Percentiles rank a stretch among this genome's conserved stretches.
phyloP scores from a whole-genome alignment of 1,140 invertebrate species.

The Stratiolaelaps scimitus region DNA sequence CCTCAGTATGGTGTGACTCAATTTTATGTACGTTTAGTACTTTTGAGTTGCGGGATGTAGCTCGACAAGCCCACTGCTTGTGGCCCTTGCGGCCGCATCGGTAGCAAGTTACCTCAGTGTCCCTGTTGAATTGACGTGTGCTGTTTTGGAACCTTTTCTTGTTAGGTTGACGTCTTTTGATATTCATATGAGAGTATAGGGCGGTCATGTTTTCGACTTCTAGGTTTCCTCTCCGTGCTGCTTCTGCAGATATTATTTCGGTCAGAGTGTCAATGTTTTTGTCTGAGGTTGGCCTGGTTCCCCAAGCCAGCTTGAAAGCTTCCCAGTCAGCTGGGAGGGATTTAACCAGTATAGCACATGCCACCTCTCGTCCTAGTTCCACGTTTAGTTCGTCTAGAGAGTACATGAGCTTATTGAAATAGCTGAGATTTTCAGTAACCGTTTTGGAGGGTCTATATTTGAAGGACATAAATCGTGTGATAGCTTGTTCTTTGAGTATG shows the following conservation, averaged over 20 bases:
- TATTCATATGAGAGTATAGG: too few relatives aligned
- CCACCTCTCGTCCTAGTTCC: background rate
- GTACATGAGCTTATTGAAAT: too few relatives aligned
- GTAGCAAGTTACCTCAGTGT: too few relatives aligned
- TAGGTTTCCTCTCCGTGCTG: too few relatives aligned
- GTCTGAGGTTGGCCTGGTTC: background rate
- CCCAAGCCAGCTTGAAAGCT: background rate
- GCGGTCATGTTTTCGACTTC: too few relatives aligned
- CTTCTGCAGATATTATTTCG: background rate
- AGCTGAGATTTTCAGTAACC: too few relatives aligned
- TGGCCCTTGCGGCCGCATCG: too few relatives aligned
- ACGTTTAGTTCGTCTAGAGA: background rate
- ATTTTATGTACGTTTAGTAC: background rate
- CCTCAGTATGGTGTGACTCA: background rate
- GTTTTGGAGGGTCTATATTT: background rate
- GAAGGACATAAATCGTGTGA: background rate
- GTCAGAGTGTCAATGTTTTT: background rate
- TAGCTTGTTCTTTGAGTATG: background rate
- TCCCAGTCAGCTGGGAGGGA: background rate
- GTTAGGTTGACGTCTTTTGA: too few relatives aligned
- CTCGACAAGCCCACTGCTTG: background rate
- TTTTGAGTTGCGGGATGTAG: background rate
- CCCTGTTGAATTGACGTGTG: too few relatives aligned
- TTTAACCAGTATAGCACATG: background rate
- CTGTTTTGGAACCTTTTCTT: too few relatives aligned